Evolutionary conservation across 2,113 vertebrate species (phyloP).

Genomic region (Callipepla squamata): DNA sequence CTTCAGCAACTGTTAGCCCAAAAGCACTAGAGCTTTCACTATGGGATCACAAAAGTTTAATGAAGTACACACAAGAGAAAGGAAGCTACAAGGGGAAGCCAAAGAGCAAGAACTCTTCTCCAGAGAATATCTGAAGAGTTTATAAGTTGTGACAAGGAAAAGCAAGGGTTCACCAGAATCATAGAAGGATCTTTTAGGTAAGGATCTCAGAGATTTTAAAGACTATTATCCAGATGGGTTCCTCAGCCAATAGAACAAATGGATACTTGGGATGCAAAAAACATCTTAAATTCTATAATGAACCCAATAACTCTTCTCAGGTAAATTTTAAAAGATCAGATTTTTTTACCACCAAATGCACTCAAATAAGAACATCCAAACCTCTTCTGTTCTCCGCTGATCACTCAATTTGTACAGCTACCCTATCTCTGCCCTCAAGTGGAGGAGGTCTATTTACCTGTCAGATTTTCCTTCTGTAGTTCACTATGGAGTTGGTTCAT

Average conservation of each 20-base stretch:
- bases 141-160: background rate
- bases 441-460: conserved; percentile 74
- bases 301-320: background rate
- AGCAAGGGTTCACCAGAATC: background rate
- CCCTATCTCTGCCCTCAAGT: background rate
- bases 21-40: background rate
- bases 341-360: background rate
- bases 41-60: background rate
- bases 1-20: background rate
- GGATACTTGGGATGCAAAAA: background rate
- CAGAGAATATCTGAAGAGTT: background rate
- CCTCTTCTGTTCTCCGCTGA: background rate
- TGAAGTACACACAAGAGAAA: background rate
- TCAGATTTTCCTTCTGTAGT: conserved; percentile 85
- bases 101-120: background rate
- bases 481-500: conserved; percentile 84
- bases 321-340: background rate
- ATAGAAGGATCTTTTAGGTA: background rate
- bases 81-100: background rate
- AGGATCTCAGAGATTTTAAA: background rate
- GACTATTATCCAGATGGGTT: background rate
- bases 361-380: background rate
- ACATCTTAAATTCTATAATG: background rate
- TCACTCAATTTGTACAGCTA: background rate
- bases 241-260: background rate